A percentile compares a stretch with the other conserved stretches of the same genome.
Conservation (phyloP, 2,888 invertebrate genomes). For the Tetranychus truncatus region DNA sequence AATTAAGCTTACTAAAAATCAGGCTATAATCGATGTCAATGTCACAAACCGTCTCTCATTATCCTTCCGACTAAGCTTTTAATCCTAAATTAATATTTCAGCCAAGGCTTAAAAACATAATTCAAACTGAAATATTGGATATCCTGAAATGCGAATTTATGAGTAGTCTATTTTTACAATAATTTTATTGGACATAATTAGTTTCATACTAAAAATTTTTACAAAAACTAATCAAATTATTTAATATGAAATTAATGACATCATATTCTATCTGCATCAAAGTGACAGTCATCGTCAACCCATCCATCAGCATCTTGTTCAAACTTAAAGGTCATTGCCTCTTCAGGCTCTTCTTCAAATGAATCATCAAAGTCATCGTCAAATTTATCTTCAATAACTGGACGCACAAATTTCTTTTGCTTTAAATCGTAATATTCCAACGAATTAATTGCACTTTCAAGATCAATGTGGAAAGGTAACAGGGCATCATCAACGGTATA, state of each 20-base stretch:
- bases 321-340: neutral
- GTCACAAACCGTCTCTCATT: no score
- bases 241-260: neutral
- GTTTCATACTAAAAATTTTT: no score
- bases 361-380: neutral
- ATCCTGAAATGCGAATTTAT: no score
- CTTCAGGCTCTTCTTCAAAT: neutral
- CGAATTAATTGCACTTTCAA: slow-evolving; percentile 44
- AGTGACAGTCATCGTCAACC: neutral
- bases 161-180: no score
- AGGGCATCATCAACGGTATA: slow-evolving; percentile 58
- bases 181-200: no score
- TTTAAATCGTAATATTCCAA: slow-evolving; percentile 39
- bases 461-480: slow-evolving; percentile 59
- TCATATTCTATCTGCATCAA: neutral
- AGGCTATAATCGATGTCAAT: no score
- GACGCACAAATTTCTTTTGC: neutral
- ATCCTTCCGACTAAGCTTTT: no score
- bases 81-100: no score
- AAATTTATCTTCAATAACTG: neutral
- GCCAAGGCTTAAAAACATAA: no score
- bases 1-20: no score
- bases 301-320: neutral
- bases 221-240: no score
- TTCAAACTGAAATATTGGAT: no score